Evolutionary conservation across 2,888 invertebrate species (phyloP).

Genomic region (Theodoxus fluviatilis): DNA sequence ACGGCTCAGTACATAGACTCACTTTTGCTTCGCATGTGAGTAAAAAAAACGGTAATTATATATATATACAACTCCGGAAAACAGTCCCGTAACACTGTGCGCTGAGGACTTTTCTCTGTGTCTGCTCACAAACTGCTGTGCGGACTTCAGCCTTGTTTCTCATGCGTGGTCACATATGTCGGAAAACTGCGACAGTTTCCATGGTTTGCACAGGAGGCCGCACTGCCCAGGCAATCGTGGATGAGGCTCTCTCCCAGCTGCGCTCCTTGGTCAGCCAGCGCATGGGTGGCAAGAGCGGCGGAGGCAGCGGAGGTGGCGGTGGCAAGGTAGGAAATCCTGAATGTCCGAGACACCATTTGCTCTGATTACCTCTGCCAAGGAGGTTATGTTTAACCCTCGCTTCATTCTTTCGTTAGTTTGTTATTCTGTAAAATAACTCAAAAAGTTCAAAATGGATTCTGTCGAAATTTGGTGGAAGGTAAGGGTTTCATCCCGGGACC

Average conservation of each 20-base stretch:
- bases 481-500: too few species aligned
- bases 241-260: conserved; percentile 81
- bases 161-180: background rate
- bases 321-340: conserved; percentile 28
- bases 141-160: background rate
- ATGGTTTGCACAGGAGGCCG: conserved; percentile 71
- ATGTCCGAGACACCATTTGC: background rate
- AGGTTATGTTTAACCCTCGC: background rate
- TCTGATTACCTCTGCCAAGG: background rate
- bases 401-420: background rate
- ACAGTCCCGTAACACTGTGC: background rate
- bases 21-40: too few species aligned
- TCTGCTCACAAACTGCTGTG: background rate
- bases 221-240: conserved; percentile 85
- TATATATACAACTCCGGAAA: too few species aligned
- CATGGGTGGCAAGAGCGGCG: conserved; percentile 70
- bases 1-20: too few species aligned
- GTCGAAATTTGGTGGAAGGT: too few species aligned
- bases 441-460: too few species aligned
- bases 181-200: background rate
- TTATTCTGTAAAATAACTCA: too few species aligned
- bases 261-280: conserved; percentile 77
- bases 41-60: too few species aligned
- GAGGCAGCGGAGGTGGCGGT: conserved; percentile 40
- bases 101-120: background rate